phyloP scores from a whole-genome alignment of 2,888 invertebrate genomes.

The Pyrrhosoma nymphula region DNA sequence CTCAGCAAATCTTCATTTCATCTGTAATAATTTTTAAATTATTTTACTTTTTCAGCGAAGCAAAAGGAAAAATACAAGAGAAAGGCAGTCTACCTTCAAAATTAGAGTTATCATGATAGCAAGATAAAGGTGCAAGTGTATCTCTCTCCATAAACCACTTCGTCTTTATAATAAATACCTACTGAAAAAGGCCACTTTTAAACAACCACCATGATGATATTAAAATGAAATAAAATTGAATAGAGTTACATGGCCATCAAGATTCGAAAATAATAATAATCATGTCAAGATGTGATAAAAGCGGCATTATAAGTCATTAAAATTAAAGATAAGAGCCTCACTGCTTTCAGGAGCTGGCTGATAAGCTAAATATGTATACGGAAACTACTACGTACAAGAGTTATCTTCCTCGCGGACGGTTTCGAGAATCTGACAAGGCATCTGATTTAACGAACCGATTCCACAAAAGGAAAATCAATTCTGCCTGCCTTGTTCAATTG shows the following conservation, averaged over 20 bases:
- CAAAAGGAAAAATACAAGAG: no score
- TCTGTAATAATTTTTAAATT: no score
- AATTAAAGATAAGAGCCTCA: background rate
- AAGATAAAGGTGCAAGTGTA: background rate
- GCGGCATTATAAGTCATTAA: background rate
- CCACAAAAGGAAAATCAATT: background rate
- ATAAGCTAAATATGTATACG: background rate
- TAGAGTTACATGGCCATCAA: background rate
- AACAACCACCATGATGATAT: background rate
- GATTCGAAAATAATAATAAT: conserved; percentile 3
- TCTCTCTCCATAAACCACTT: background rate
- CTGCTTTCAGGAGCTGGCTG: background rate
- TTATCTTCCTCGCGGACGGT: background rate
- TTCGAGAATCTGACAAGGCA: background rate
- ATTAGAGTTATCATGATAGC: no score
- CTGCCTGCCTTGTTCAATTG: background rate
- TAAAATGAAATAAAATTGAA: background rate
- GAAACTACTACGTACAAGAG: background rate
- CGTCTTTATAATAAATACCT: background rate
- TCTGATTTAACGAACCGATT: conserved; percentile 23
- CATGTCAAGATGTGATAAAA: background rate
- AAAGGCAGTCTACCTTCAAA: no score
- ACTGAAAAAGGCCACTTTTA: no score
- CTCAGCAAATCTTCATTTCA: no score
- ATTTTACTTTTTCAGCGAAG: no score